Conservation (phyloP, 2,797 vertebrate genomes). For the Mus spretus region DNA sequence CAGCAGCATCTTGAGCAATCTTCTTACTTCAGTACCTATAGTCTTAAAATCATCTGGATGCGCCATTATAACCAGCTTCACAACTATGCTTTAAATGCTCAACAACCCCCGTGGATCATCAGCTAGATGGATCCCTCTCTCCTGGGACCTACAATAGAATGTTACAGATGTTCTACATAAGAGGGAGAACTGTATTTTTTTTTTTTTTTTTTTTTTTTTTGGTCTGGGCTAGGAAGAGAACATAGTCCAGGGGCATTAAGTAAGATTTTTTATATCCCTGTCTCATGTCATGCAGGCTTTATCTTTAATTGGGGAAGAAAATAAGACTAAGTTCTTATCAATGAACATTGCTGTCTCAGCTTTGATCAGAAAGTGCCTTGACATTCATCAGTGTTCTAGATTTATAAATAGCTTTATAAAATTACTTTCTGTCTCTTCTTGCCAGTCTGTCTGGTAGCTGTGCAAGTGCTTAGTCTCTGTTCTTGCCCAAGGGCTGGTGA, state of each 20-base stretch:
- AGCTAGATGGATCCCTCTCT: background rate
- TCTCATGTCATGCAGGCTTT: background rate
- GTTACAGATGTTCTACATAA: background rate
- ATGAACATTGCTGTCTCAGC: background rate
- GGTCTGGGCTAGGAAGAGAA: background rate
- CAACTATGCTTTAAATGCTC: background rate
- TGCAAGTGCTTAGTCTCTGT: background rate
- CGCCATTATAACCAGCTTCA: background rate
- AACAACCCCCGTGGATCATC: background rate
- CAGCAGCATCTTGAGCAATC: background rate
- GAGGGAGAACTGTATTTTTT: background rate
- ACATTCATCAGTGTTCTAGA: background rate
- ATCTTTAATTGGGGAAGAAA: conserved; percentile 32
- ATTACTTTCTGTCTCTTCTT: background rate
- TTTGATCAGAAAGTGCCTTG: conserved; percentile 37
- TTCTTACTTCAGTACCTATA: background rate
- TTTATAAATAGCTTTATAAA: conserved; percentile 37
- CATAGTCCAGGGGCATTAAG: background rate
- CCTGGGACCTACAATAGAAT: background rate
- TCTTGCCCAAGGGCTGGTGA: background rate
- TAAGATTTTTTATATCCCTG: background rate
- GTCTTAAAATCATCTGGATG: background rate
- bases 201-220: background rate
- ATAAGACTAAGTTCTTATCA: background rate
- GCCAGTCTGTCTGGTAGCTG: background rate